Evolutionary conservation across 2,797 vertebrate genomes (phyloP).

Genomic region (Eidolon dupreanum): DNA sequence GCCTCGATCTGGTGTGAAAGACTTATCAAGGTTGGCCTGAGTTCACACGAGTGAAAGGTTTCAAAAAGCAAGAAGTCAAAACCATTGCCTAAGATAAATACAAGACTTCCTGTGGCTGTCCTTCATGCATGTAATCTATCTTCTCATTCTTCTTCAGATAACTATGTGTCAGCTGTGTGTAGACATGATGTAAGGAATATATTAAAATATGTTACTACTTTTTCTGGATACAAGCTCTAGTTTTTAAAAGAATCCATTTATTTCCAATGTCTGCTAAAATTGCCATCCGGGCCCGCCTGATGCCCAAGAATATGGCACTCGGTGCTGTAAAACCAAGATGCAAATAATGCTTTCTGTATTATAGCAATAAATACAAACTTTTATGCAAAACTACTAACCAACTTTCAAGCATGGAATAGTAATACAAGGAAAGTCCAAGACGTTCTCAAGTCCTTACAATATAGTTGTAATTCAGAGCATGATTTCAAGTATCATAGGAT

Average conservation of each 20-base stretch:
- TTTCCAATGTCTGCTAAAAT: slow-evolving; percentile 65
- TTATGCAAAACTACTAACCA: neutral
- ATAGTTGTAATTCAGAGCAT: slow-evolving; percentile 41
- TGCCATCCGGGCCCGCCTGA: slow-evolving; percentile 64
- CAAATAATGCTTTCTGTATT: neutral
- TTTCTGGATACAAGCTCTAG: slow-evolving; percentile 43
- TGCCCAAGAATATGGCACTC: slow-evolving; percentile 69
- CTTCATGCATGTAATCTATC: neutral
- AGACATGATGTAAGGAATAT: neutral
- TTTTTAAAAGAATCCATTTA: slow-evolving; percentile 72
- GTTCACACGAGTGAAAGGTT: neutral
- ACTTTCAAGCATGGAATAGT: slow-evolving; percentile 40
- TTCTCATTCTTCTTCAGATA: neutral
- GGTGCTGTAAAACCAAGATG: slow-evolving; percentile 39
- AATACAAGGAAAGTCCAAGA: neutral
- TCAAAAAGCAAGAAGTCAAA: slow-evolving; percentile 5
- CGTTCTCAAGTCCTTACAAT: neutral
- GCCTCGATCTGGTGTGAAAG: neutral
- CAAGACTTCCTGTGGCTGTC: neutral
- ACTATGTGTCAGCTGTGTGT: neutral
- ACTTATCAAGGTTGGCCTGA: neutral
- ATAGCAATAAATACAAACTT: slow-evolving; percentile 22
- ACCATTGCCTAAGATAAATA: neutral
- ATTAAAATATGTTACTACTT: slow-evolving; percentile 37
- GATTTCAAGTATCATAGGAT: fast-evolving